Base-by-base conservation (phyloP, 2,113 vertebrate species). In the Heteronetta atricapilla region DNA sequence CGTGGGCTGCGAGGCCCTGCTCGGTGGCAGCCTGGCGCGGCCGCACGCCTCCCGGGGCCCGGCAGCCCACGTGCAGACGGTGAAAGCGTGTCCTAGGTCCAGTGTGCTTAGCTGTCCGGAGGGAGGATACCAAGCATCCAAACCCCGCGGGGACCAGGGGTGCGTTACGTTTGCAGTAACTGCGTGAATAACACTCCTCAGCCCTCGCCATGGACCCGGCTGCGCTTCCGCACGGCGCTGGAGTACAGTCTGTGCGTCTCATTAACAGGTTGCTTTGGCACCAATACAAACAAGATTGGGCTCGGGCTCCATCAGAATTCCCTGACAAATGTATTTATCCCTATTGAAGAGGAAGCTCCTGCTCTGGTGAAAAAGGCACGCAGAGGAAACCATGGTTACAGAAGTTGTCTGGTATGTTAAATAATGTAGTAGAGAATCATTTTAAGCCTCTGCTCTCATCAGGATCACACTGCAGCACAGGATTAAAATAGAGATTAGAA, bases 331-430 rank as follows among this genome's bases (percentile, higher is more conserved):
- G 1, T 15, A 23, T 52, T 63, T 42, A 42, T 29, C 66, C 38
- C 63, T 38, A 55, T 7, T 50, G 82, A 58, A 38, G 36, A 56
- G 56, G 67, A 50, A 40, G 50, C 40, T 75, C 50, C 18, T 20
- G 52, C 79, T 72, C 76, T 34, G 1, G 5, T 18, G 38, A 13
- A 26, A 62, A 25, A 62, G 25, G 59, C 69, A 62, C 3, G 4
- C 3, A 59, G 11, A 26, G 7, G 90, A 89, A 96, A 82, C 94
- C 94, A 83, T 91, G 94, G 88, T 82, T 66, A 95, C 90, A 88
- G 52, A 13, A 46, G 62, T 34, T 3, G 42, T 13, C 89, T 50
- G 17, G 36, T 58, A 15, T 34, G 72, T 59, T 38, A 28, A 85
- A 53, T 31, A 93, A 62, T 11, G 60, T 23, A 60, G 11, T 16